Base-by-base conservation (phyloP, 2,888 invertebrate species). In the Patella pellucida region DNA sequence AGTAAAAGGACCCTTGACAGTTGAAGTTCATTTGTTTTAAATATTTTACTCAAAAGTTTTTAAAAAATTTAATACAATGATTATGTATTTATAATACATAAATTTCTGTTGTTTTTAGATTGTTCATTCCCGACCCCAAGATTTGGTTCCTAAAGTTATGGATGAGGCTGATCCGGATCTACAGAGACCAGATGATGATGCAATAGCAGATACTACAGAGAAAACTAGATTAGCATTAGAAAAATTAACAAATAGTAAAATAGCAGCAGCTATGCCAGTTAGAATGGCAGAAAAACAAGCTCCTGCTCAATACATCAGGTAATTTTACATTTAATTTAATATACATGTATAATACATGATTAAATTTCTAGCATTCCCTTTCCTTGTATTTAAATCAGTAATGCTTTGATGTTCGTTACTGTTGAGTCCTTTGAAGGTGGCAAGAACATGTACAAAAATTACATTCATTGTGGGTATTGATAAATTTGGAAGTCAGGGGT, bases 181-280 rank as follows among this genome's bases (percentile, higher is more conserved):
- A n/a, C 95, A 95, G 86, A 95, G 95, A 84, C 99, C 99, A 0
- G 93, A 94, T 75, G 95, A 95, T 9, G 99, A 99, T 70, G 95
- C 95, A 75, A 93, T 98, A 2, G 94, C 95, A 73, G 97, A 91
- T 83, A 94, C 95, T 0, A 98, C 98, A 0, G 98, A 98, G 90
- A 95, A 94, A 88, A 99, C 98, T 0, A 93, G 95, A 71, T 93
- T 93, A 77, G 98, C 98, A 0, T 90, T 99, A 41, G 97, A 98
- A 91, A 97, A 95, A 88, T 92, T 99, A 68, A 91, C 91, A 0
- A 83, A 86, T 86, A 92, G 93, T 2, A 98, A 98, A 92, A 97
- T 99, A 83, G 95, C 97, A 0, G 97, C 99, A 0, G 98, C 99
- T 0, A 94, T 99, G 95, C 99, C 99, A 0, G 98, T 98, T 0